These are phyloP conservation scores for Pachydiplax longipennis DNA, from an alignment of 2,888 invertebrate species.

Conservation along the genomic window DNA sequence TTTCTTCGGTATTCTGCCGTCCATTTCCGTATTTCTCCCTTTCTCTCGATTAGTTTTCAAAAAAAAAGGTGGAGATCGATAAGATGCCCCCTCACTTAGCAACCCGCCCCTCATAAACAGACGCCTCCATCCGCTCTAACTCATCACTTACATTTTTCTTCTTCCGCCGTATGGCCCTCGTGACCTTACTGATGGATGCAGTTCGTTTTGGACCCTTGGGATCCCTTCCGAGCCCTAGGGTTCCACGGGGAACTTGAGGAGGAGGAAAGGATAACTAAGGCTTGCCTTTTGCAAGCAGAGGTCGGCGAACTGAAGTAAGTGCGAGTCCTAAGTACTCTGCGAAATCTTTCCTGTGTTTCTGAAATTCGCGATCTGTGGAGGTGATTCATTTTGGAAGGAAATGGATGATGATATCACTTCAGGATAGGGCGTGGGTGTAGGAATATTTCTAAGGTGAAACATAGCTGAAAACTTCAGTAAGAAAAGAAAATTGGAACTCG, in stretches of 20 bases:
- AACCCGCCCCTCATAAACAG: neutral
- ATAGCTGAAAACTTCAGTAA: no score
- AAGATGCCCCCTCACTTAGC: neutral
- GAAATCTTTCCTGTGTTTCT: no score
- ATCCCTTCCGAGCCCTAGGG: neutral
- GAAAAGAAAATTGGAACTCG: no score
- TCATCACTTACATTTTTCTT: neutral
- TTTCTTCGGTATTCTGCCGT: neutral
- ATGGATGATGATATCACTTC: no score
- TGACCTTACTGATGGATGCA: constrained; percentile 17
- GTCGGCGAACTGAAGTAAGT: no score
- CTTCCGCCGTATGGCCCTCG: neutral
- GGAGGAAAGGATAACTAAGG: neutral
- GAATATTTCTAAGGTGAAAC: no score
- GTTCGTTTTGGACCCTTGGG: constrained; percentile 4
- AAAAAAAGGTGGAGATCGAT: neutral
- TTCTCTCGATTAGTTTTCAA: neutral
- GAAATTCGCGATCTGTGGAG: no score
- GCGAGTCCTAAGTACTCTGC: no score
- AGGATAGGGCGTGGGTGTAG: no score
- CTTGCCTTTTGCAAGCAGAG: no score
- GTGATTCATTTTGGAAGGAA: no score
- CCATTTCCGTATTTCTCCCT: neutral
- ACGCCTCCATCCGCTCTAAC: neutral
- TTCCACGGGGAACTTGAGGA: neutral